A percentile compares a stretch with the other conserved stretches of the same genome.
Conservation (phyloP, 2,888 invertebrate species). For the Mamestra brassicae region DNA sequence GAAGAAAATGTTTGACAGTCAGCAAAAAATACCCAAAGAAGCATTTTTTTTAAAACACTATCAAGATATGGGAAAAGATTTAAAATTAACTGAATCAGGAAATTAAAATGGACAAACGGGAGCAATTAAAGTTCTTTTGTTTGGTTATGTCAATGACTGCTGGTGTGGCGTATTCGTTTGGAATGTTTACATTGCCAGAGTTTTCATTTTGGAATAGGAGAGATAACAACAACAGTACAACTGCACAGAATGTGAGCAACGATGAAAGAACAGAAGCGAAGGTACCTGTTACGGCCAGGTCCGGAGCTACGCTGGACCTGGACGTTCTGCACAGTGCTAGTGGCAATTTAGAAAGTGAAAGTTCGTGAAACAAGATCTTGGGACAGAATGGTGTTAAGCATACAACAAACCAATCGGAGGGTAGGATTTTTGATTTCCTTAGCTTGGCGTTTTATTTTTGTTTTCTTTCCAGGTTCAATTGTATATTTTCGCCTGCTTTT, state of each 20-base stretch:
- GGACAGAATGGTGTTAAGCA: constrained; percentile 31
- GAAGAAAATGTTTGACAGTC: constrained; percentile 60
- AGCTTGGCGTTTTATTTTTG: constrained; percentile 6
- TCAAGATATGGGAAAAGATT: constrained; percentile 70
- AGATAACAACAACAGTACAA: neutral
- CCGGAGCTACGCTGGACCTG: constrained; percentile 11
- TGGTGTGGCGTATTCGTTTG: constrained; percentile 81
- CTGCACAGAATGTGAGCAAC: constrained; percentile 47
- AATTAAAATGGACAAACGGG: constrained; percentile 79
- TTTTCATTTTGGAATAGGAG: constrained; percentile 28
- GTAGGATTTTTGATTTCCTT: neutral
- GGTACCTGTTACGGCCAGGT: constrained; percentile 24
- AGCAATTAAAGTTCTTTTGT: constrained; percentile 79
- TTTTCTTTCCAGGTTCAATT: constrained; percentile 19
- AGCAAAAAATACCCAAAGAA: constrained; percentile 40
- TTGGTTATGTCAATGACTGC: constrained; percentile 78
- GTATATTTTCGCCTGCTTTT: constrained; percentile 20
- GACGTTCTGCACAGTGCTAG: constrained; percentile 17
- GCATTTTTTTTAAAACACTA: constrained; percentile 13
- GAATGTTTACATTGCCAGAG: constrained; percentile 70
- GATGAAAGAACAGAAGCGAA: constrained; percentile 72
- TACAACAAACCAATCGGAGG: constrained; percentile 26
- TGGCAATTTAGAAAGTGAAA: constrained; percentile 29
- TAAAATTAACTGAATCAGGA: constrained; percentile 52
- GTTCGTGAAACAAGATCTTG: constrained; percentile 12